These are phyloP conservation scores for Rhizomys pruinosus DNA, from an alignment of 2,113 vertebrate genomes.

Conservation along the genomic window DNA sequence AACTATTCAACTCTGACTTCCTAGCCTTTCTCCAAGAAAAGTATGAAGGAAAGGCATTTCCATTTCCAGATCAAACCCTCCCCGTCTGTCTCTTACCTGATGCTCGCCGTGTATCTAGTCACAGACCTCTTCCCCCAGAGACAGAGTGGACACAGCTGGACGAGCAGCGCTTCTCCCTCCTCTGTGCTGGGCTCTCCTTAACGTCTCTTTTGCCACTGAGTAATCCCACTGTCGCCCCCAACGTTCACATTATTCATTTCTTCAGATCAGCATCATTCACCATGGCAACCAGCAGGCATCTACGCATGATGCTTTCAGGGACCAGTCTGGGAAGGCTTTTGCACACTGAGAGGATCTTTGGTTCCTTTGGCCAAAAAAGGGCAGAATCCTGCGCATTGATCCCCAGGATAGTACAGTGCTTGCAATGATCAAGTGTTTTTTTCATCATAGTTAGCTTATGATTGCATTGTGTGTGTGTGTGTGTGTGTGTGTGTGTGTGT, in stretches of 20 bases:
- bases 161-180: constrained; percentile 42
- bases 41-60: constrained; percentile 62
- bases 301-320: constrained; percentile 60
- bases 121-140: constrained; percentile 32
- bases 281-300: constrained; percentile 81
- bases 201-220: constrained; percentile 61
- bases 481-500: background rate
- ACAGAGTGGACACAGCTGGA: constrained; percentile 5
- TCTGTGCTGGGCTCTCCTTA: constrained; percentile 56
- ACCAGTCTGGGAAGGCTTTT: constrained; percentile 56
- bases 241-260: constrained; percentile 74
- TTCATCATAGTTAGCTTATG: background rate
- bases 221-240: constrained; percentile 74
- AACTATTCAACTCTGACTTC: background rate
- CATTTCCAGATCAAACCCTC: constrained; percentile 36
- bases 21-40: constrained; percentile 32
- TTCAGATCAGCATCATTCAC: constrained; percentile 78
- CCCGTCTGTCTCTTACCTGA: constrained; percentile 66
- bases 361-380: constrained; percentile 39
- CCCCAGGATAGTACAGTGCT: background rate
- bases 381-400: background rate
- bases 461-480: background rate
- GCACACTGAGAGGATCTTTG: constrained; percentile 54
- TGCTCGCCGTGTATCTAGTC: background rate
- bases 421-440: background rate